Evolutionary conservation across 2,797 vertebrate species (phyloP), one percentile per base, ranked within the genome.

Genomic region (Varecia variegata): DNA sequence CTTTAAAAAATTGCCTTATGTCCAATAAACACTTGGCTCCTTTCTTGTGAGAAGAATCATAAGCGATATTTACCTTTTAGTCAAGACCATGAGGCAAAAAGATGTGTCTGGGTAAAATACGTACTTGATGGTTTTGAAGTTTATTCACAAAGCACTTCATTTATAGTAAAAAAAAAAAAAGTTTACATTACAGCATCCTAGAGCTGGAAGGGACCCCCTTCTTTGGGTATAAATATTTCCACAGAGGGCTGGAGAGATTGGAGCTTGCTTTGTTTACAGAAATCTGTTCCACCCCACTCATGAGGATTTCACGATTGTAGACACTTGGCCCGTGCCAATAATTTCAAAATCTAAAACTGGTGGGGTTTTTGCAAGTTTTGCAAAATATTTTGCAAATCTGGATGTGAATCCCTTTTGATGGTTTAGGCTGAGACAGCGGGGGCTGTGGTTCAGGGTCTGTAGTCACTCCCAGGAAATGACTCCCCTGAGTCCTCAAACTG

Each of bases 311-410:
- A 62, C 1, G 60, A 68, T 2, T 32, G 21, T 14, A 83, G 79
- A 86, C 11, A 6, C 4, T 76, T 43, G 38, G 38, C 20, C 35
- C 13, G n/a, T 85, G 93, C 85, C 82, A 90, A 13, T 71, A 50
- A 90, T 91, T 94, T 96, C 68, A 88, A 95, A 96, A 95, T 68
- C 85, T 58, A n/a, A 76, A 90, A 58, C 77, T 68, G 40, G 54
- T 73, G 67, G 76, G 60, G 23, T 68, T 83, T 84, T 88, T 92
- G 90, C 35, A 95, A 90, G 73, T 77, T 90, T 90, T 62, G 70
- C 45, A 79, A 77, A 92, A 87, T 23, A 79, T 25, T 79, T 79
- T 73, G 58, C 71, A 89, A 93, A 91, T 45, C 74, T 54, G 54
- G 43, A 68, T 80, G 43, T 4, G 2, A 80, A 38, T 35, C 21